Evolutionary conservation across 2,888 invertebrate genomes (phyloP), one percentile per base, ranked within the genome.

Genomic region (Stegophylla sp.): DNA sequence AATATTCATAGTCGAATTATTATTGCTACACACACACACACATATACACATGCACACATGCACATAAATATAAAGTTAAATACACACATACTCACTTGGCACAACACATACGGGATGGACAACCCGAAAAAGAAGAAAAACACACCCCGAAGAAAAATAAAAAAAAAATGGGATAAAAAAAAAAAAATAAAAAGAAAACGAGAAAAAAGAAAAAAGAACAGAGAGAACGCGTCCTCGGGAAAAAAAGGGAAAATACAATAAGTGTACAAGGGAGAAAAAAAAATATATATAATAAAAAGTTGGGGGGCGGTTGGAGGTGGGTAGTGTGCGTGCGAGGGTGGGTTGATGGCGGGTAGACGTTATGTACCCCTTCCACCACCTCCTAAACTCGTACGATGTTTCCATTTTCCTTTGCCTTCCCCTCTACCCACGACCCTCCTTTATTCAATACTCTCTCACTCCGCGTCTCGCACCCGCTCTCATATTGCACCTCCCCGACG

Each of bases 321-420:
- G 61, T 43, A 28, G 76, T 77, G 28, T 12, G 26, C 34, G 69
- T 13, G 43, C 20, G 56, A n/a, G 76, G 53, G 66, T 20, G n/a
- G 56, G 15, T 41, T 4, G 67, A 59, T n/a, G 67, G 72, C 13
- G 59, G 82, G 82, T 59, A 82, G 67, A 82, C 73, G 82, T 81
- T 82, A 82, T 81, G 81, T 81, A 72, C 69, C 82, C 56, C 72
- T 77, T 59, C 81, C 81, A 45, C 74, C 51, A 73, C 77, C 67
- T 72, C 66, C 71, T 59, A 82, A 82, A 82, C 82, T 82, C 82
- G 82, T 64, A 82, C 82, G 77, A 82, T 82, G 82, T 83, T 82
- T 82, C 82, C 82, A 82, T 82, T 82, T 82, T 81, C 79, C 82
- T 82, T 81, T 82, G 82, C 83, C 83, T 81, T 83, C 71, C 82